Conservation (phyloP, 2,797 vertebrate species). For the Micropoecilia bifurca region DNA sequence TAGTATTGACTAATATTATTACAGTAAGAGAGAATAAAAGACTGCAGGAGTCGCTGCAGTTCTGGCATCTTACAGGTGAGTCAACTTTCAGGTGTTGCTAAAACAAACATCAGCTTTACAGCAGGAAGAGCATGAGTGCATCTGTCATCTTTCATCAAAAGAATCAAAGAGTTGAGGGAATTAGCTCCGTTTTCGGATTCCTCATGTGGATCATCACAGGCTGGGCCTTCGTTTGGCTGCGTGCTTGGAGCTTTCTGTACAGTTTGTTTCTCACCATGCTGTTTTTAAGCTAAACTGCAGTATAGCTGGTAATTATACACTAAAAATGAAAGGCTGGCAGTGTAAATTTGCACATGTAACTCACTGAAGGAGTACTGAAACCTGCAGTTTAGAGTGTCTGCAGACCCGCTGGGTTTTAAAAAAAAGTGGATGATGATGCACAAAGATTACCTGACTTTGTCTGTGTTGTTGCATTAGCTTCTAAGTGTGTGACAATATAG, state of each 20-base stretch:
- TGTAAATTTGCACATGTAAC: constrained; percentile 36
- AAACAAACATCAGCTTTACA: background rate
- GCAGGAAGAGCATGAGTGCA: background rate
- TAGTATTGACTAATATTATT: background rate
- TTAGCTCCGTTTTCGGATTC: background rate
- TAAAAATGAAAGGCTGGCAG: constrained; percentile 49
- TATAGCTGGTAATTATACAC: constrained; percentile 64
- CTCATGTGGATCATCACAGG: constrained; percentile 6
- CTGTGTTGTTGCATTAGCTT: constrained; percentile 1
- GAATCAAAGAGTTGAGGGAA: background rate
- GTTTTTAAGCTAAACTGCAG: constrained; percentile 57
- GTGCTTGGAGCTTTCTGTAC: constrained; percentile 30
- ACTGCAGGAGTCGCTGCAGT: background rate
- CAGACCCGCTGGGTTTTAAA: constrained; percentile 6
- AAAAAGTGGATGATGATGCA: constrained; percentile 33
- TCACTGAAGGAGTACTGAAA: constrained; percentile 1
- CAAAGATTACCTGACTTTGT: constrained; percentile 9
- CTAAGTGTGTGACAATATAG: background rate
- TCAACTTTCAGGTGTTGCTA: background rate
- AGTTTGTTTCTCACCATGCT: constrained; percentile 39
- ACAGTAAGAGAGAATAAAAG: constrained; percentile 11
- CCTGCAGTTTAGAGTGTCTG: background rate
- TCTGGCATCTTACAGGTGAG: constrained; percentile 1
- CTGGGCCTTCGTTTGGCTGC: constrained; percentile 20
- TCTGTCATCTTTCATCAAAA: background rate